phyloP scores from a whole-genome alignment of 2,888 invertebrate species.

The Nephrotoma flavescens region DNA sequence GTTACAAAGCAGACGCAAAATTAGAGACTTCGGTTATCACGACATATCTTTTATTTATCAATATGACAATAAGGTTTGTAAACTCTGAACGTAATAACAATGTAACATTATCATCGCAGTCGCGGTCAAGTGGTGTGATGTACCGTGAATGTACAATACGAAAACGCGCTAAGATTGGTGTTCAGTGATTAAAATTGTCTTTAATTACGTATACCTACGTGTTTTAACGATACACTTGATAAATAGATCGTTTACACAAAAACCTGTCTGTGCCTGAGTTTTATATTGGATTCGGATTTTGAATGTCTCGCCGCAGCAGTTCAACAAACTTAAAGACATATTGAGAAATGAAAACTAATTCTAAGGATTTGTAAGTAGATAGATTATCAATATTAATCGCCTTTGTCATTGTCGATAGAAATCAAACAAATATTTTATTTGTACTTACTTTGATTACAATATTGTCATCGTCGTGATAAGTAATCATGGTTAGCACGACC shows the following conservation, averaged over 20 bases:
- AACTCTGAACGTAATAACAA: no score
- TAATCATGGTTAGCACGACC: slow-evolving; percentile 38
- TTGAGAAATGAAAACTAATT: background rate
- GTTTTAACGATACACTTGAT: background rate
- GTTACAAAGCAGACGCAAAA: no score
- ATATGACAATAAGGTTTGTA: no score
- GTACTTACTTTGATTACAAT: slow-evolving; percentile 29
- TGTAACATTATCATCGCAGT: background rate
- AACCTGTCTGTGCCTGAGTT: background rate
- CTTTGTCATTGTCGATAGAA: background rate
- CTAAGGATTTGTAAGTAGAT: background rate
- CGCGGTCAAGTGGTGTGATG: background rate
- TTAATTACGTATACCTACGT: background rate
- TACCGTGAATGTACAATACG: background rate
- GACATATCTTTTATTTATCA: no score
- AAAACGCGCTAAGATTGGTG: background rate
- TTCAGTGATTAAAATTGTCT: background rate
- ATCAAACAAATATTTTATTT: background rate
- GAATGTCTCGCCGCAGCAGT: background rate
- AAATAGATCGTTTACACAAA: background rate
- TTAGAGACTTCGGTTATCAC: no score
- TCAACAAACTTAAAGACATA: background rate
- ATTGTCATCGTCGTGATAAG: slow-evolving; percentile 32
- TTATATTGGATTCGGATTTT: background rate
- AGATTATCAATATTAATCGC: background rate